phyloP scores from a whole-genome alignment of 2,888 invertebrate genomes.

The Parnassius glacialis region DNA sequence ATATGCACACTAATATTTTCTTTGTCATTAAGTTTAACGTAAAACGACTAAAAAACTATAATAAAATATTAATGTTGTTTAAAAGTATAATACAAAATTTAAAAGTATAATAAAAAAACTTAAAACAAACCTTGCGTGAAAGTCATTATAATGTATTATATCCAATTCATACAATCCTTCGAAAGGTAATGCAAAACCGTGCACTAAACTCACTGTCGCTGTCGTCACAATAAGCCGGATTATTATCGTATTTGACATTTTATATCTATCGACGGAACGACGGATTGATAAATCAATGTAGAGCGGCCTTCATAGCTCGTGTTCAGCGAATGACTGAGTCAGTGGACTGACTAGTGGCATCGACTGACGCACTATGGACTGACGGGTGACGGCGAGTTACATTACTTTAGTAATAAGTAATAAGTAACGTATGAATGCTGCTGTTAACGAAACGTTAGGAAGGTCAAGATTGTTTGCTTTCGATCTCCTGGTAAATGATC shows the following conservation, averaged over 20 bases:
- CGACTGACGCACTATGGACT: background rate
- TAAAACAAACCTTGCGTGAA: constrained; percentile 76
- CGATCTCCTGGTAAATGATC: background rate
- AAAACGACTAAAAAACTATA: too few species aligned
- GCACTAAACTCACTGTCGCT: constrained; percentile 33
- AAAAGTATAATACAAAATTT: background rate
- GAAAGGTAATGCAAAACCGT: constrained; percentile 52
- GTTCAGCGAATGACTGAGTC: constrained; percentile 15
- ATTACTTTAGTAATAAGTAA: background rate
- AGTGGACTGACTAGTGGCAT: too few species aligned
- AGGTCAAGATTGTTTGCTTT: background rate
- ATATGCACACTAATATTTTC: too few species aligned
- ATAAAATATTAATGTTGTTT: too few species aligned
- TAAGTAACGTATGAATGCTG: background rate
- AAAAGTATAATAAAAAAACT: constrained; percentile 6
- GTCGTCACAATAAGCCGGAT: constrained; percentile 30
- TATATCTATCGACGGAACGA: constrained; percentile 2
- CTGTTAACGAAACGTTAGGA: background rate
- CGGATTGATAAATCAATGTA: constrained; percentile 1
- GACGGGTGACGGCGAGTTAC: constrained; percentile 3
- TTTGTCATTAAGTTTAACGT: too few species aligned
- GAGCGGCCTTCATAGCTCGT: constrained; percentile 15
- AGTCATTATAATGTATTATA: constrained; percentile 81
- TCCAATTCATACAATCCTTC: constrained; percentile 77
- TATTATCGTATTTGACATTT: constrained; percentile 29